These are phyloP conservation scores for Escarpia spicata DNA, from an alignment of 2,888 invertebrate genomes.

Conservation along the genomic window DNA sequence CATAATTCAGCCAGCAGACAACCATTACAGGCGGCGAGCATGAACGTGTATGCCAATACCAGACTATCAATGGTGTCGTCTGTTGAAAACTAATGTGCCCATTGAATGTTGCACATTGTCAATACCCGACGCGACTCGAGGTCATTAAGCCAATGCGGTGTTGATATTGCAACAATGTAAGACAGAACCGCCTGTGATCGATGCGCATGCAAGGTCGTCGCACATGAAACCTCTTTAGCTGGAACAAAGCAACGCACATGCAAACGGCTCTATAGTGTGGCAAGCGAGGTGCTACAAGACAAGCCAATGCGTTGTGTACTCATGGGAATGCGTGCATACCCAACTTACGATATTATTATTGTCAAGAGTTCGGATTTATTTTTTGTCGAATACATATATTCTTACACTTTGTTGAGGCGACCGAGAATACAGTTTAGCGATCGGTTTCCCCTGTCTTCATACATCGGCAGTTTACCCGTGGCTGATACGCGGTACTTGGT, in stretches of 20 bases:
- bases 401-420: neutral
- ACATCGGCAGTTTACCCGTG: neutral
- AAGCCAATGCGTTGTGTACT: neutral
- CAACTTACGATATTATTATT: neutral
- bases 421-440: neutral
- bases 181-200: neutral
- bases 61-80: neutral
- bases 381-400: neutral
- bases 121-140: neutral
- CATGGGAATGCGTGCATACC: neutral
- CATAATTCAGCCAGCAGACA: neutral
- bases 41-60: neutral
- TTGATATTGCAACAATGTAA: neutral
- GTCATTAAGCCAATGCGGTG: neutral
- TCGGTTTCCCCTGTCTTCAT: neutral
- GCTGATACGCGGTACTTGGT: neutral
- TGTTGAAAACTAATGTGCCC: neutral
- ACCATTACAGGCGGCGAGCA: neutral
- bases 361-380: neutral
- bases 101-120: neutral
- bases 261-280: neutral
- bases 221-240: neutral
- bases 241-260: neutral
- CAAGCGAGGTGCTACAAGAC: neutral
- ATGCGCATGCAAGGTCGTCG: neutral